These are phyloP conservation scores for Polietes domitor DNA, from an alignment of 2,888 invertebrate species.

Conservation along the genomic window DNA sequence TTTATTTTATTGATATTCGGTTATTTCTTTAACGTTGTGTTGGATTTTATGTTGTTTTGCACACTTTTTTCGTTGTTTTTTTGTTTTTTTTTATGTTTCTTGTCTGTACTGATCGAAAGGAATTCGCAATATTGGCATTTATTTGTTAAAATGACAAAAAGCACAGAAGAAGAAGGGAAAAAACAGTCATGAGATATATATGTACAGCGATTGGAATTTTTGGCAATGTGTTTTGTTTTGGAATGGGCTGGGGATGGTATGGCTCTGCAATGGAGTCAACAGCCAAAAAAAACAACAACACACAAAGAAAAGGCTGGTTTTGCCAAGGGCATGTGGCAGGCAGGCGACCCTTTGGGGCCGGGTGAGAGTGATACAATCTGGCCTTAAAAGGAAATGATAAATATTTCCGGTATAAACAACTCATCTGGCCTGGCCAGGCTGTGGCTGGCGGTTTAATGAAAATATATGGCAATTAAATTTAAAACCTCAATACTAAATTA, in stretches of 20 bases:
- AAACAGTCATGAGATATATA: background rate
- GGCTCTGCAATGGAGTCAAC: background rate
- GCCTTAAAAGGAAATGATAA: background rate
- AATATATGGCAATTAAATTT: slow-evolving; percentile 10
- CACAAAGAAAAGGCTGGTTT: background rate
- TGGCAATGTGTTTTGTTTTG: background rate
- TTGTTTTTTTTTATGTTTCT: background rate
- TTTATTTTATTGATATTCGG: slow-evolving; percentile 1
- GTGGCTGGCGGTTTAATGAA: background rate
- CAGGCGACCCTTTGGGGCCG: background rate
- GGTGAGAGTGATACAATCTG: background rate
- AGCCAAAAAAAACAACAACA: background rate
- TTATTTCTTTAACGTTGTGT: background rate
- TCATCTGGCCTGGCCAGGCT: background rate
- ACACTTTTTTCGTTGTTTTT: background rate
- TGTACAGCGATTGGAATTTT: background rate
- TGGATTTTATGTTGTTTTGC: slow-evolving; percentile 2
- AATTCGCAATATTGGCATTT: slow-evolving; percentile 2
- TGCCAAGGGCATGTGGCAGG: background rate
- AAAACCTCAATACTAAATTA: background rate
- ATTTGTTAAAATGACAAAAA: slow-evolving; percentile 13
- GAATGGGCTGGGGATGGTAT: background rate
- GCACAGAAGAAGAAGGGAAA: background rate
- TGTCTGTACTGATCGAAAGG: background rate
- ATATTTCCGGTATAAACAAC: slow-evolving; percentile 17